A percentile compares a stretch with the other conserved stretches of the same genome.
Evolutionary conservation across 2,113 vertebrate genomes (phyloP).

Genomic region (Austrofundulus limnaeus): DNA sequence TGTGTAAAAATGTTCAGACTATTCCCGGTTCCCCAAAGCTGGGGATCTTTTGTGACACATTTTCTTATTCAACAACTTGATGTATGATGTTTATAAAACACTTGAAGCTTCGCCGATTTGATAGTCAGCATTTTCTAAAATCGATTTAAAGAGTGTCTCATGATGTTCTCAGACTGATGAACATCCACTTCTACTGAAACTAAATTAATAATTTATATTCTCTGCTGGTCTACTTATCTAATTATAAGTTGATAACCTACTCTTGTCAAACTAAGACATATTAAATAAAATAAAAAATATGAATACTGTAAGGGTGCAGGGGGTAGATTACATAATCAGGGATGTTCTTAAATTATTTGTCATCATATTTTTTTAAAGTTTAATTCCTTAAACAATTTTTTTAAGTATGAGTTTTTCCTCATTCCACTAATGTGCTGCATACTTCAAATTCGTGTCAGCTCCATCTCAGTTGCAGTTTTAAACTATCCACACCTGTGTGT

Average conservation of each 20-base stretch:
- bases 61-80: conserved; percentile 5
- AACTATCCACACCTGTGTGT: too few species aligned
- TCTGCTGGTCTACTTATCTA: not conserved
- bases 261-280: not conserved
- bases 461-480: too few species aligned
- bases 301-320: not conserved
- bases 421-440: too few species aligned
- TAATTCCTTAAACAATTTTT: too few species aligned
- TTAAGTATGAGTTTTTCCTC: too few species aligned
- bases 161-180: conserved; percentile 17
- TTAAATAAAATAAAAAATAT: not conserved
- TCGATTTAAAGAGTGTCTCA: not conserved
- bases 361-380: too few species aligned
- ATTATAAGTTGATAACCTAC: conserved; percentile 4
- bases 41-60: conserved; percentile 1
- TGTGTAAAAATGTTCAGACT: conserved; percentile 18
- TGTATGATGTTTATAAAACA: conserved; percentile 4
- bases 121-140: conserved; percentile 4
- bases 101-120: not conserved
- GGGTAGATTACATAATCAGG: too few species aligned
- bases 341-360: too few species aligned
- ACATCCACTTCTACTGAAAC: not conserved
- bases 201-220: conserved; percentile 4
- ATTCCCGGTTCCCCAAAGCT: not conserved
- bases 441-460: too few species aligned